A percentile compares a stretch with the other conserved stretches of the same genome.
Conservation (phyloP, 2,113 vertebrate species). For the Phylloscopus trochilus region DNA sequence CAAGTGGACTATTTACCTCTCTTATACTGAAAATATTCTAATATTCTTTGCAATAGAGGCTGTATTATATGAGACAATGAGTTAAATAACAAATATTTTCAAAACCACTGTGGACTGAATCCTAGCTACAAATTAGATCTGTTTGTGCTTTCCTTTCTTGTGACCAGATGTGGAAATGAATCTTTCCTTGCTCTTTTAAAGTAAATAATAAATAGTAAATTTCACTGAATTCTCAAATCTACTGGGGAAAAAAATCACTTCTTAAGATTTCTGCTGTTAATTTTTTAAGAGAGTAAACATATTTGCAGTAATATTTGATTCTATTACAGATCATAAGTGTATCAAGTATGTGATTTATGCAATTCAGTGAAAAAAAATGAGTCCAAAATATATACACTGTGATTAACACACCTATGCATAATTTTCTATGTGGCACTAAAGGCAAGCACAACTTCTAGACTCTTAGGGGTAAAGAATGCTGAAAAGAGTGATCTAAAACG, state of each 20-base stretch:
- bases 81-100: background rate
- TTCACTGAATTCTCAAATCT: background rate
- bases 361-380: background rate
- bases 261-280: background rate
- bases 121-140: background rate
- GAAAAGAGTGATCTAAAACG: background rate
- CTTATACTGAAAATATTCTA: background rate
- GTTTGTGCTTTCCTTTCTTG: background rate
- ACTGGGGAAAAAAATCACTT: background rate
- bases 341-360: background rate
- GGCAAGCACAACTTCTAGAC: background rate
- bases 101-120: background rate
- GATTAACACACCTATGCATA: background rate
- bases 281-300: background rate
- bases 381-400: background rate
- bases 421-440: background rate
- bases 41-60: background rate
- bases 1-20: background rate
- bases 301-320: background rate
- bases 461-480: background rate
- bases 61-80: background rate
- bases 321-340: background rate
- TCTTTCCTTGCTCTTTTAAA: background rate
- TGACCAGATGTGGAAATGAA: background rate
- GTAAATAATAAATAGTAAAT: background rate